Conservation (phyloP, 2,113 vertebrate species). For the Odocoileus virginianus region DNA sequence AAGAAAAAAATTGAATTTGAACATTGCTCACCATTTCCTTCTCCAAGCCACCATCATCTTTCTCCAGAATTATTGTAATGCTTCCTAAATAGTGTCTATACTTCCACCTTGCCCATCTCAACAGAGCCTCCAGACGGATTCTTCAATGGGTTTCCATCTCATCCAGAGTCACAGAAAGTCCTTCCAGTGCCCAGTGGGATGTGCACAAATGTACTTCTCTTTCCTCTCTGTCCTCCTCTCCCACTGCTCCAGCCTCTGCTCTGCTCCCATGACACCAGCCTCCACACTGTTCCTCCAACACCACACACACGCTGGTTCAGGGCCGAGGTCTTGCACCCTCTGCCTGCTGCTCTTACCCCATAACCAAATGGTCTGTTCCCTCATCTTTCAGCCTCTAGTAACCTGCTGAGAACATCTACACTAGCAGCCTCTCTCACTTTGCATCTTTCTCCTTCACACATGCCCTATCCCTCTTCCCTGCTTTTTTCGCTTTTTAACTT, state of each 20-base stretch:
- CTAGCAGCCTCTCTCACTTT: not conserved
- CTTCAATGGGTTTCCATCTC: not conserved
- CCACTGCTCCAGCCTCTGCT: not conserved
- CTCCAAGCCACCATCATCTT: not conserved
- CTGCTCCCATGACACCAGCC: not conserved
- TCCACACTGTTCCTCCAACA: not conserved
- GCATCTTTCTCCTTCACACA: not conserved
- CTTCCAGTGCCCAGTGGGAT: accelerated
- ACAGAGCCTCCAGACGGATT: not conserved
- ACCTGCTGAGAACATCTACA: not conserved
- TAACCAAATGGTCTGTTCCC: not conserved
- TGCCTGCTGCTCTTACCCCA: not conserved
- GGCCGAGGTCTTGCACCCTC: not conserved
- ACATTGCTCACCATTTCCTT: not conserved
- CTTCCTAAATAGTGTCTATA: not conserved
- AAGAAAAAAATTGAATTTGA: not conserved
- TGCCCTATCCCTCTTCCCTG: not conserved
- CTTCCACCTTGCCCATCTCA: not conserved
- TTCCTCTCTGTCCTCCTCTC: not conserved
- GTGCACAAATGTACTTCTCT: not conserved
- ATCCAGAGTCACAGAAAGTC: not conserved
- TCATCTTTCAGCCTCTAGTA: not conserved
- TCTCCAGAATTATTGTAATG: not conserved
- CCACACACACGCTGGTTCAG: not conserved
- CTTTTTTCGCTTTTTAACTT: not conserved